Evolutionary conservation across 2,797 vertebrate genomes (phyloP).

Genomic region (Cephalopachus bancanus): DNA sequence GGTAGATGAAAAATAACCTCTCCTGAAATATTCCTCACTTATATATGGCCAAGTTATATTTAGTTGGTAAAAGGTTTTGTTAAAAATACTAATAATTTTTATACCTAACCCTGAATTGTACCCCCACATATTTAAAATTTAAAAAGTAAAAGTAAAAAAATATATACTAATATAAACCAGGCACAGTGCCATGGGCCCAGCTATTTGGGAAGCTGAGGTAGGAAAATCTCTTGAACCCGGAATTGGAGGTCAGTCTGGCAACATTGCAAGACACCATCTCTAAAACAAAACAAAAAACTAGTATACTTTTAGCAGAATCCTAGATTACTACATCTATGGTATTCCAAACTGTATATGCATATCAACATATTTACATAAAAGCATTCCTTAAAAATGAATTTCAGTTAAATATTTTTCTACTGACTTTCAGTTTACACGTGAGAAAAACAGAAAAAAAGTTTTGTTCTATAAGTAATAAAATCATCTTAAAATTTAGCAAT

Average conservation of each 20-base stretch:
- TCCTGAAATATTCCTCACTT: constrained; percentile 62
- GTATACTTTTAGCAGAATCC: not conserved
- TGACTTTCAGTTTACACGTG: constrained; percentile 50
- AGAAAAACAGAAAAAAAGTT: constrained; percentile 14
- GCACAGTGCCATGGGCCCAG: not conserved
- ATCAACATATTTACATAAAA: constrained; percentile 42
- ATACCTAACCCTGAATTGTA: too few species aligned
- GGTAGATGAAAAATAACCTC: constrained; percentile 55
- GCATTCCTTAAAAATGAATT: constrained; percentile 52
- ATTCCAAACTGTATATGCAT: not conserved
- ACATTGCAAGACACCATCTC: not conserved
- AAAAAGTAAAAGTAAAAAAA: not conserved
- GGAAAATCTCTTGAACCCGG: not conserved
- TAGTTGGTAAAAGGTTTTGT: constrained; percentile 54
- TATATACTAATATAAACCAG: not conserved
- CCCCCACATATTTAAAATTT: too few species aligned
- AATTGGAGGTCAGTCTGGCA: not conserved
- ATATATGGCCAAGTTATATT: constrained; percentile 52
- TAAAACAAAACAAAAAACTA: too few species aligned
- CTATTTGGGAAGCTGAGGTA: not conserved
- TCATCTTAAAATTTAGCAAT: constrained; percentile 59
- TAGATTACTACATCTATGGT: not conserved
- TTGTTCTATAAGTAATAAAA: constrained; percentile 50
- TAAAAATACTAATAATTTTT: constrained; percentile 34
- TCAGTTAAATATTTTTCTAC: constrained; percentile 35